Percentiles rank a stretch among this genome's conserved stretches.
These are phyloP conservation scores for Whitmania pigra DNA, from an alignment of 1,140 invertebrate genomes.

Conservation along the genomic window DNA sequence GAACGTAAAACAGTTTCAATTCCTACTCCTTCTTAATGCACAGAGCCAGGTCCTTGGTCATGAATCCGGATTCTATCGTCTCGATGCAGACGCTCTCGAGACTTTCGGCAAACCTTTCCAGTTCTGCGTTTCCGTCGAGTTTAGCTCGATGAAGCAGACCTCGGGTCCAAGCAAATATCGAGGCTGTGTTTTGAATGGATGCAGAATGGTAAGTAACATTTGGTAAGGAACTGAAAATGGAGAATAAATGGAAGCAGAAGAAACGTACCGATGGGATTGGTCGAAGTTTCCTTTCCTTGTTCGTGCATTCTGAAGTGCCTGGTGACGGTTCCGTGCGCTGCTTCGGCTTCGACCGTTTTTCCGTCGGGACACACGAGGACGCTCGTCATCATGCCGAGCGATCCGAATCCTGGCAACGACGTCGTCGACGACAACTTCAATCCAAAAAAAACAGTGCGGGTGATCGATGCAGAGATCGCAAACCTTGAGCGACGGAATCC, in stretches of 20 bases:
- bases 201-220: neutral
- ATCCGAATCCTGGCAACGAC: constrained; percentile 50
- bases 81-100: constrained; percentile 81
- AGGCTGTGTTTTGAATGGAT: constrained; percentile 54
- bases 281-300: constrained; percentile 90
- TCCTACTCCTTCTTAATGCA: constrained; percentile 63
- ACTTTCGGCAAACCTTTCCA: constrained; percentile 64
- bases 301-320: constrained; percentile 85
- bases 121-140: constrained; percentile 66
- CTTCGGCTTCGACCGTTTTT: constrained; percentile 90
- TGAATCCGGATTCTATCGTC: constrained; percentile 80
- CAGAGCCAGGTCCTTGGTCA: constrained; percentile 99
- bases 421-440: too few species aligned
- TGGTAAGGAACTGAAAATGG: neutral
- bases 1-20: neutral
- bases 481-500: constrained; percentile 86
- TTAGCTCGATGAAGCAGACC: constrained; percentile 83
- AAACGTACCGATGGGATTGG: constrained; percentile 71
- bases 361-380: constrained; percentile 88
- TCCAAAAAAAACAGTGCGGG: too few species aligned
- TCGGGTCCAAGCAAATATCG: constrained; percentile 92
- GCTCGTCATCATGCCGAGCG: constrained; percentile 87
- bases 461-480: too few species aligned
- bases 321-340: constrained; percentile 93
- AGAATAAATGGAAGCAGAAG: too few species aligned